Evolutionary conservation across 2,113 vertebrate genomes (phyloP).

Genomic region (human (Homo sapiens)): GRCh38 chrX:42871001-42871500

Average conservation of each 20-base stretch:
- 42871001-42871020: background rate
- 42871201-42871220: background rate
- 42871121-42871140: background rate
- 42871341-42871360: background rate
- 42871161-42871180: background rate
- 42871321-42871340: background rate
- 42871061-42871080: background rate
- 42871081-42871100: background rate
- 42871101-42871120: background rate
- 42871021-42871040: background rate
- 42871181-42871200: background rate
- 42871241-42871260: background rate
- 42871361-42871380: background rate
- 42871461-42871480: slow-evolving; percentile 15
- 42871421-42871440: background rate
- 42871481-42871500: background rate
- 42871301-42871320: background rate
- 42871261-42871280: background rate
- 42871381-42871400: background rate
- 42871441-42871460: background rate
- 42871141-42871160: background rate
- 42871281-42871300: background rate
- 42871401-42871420: background rate
- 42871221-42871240: background rate
- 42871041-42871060: background rate